Conservation (phyloP, 2,113 vertebrate species). For the Gallinago media region DNA sequence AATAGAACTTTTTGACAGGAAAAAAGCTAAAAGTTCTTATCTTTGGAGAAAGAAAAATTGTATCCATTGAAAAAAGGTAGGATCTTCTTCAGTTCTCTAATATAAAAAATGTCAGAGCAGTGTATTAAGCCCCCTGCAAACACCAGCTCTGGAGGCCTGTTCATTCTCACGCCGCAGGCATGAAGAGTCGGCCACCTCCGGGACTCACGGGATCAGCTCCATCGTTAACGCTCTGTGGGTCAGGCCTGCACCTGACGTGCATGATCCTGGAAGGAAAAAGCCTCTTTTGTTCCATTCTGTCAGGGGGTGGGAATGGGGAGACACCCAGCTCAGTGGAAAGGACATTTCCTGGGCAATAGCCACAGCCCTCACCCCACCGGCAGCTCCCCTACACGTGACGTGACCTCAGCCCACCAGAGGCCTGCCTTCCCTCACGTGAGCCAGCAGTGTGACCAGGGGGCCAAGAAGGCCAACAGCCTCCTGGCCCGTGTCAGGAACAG, state of each 20-base stretch:
- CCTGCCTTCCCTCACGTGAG: neutral
- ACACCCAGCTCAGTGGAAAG: slow-evolving; percentile 59
- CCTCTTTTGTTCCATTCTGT: slow-evolving; percentile 65
- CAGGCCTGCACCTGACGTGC: slow-evolving; percentile 19
- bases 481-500: too few relatives aligned
- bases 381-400: neutral
- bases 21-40: neutral
- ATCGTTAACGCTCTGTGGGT: neutral
- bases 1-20: neutral
- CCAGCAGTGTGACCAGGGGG: too few relatives aligned
- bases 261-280: slow-evolving; percentile 46
- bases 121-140: neutral
- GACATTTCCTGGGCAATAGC: slow-evolving; percentile 54
- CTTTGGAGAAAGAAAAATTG: neutral
- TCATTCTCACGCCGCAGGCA: neutral
- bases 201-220: neutral
- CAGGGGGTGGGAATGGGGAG: slow-evolving; percentile 55
- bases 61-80: neutral
- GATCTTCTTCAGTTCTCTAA: neutral
- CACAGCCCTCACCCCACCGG: neutral
- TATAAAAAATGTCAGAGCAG: neutral
- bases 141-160: neutral
- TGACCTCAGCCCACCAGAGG: neutral
- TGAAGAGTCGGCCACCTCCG: neutral
- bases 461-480: too few relatives aligned